Percentiles rank a stretch among this genome's conserved stretches.
phyloP scores from a whole-genome alignment of 2,113 vertebrate genomes.

The Halichoerus grypus region DNA sequence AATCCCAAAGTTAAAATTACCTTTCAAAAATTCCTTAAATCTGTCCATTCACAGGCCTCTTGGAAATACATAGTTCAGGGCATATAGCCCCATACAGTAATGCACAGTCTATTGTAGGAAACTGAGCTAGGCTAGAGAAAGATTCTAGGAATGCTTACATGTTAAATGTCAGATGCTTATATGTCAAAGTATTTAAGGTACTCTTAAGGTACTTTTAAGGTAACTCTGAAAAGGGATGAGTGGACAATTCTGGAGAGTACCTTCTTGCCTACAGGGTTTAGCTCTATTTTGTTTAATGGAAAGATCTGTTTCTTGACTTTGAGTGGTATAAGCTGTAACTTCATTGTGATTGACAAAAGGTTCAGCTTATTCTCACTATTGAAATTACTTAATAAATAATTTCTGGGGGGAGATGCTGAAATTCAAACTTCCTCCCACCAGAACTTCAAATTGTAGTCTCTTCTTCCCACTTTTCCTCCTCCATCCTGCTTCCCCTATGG shows the following conservation, averaged over 20 bases:
- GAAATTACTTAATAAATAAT: slow-evolving; percentile 29
- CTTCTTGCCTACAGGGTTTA: background rate
- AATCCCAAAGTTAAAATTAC: slow-evolving; percentile 56
- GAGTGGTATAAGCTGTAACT: background rate
- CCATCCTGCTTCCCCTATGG: background rate
- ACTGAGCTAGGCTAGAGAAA: background rate
- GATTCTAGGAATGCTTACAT: background rate
- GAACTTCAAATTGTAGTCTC: background rate
- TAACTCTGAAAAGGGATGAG: background rate
- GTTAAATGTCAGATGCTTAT: background rate
- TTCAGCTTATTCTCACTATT: background rate
- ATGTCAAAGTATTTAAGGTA: background rate
- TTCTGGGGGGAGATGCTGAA: background rate
- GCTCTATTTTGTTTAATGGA: background rate
- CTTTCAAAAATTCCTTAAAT: slow-evolving; percentile 54
- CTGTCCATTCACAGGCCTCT: background rate
- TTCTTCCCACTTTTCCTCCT: background rate
- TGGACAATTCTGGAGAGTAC: background rate
- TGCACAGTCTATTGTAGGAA: background rate
- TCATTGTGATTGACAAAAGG: background rate
- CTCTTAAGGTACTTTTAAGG: background rate
- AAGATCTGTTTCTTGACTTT: slow-evolving; percentile 15
- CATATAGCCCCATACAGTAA: background rate
- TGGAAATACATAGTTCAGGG: background rate
- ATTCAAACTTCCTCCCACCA: slow-evolving; percentile 10